These are phyloP conservation scores for Eurosta solidaginis DNA, from an alignment of 1,140 invertebrate genomes.

Conservation along the genomic window DNA sequence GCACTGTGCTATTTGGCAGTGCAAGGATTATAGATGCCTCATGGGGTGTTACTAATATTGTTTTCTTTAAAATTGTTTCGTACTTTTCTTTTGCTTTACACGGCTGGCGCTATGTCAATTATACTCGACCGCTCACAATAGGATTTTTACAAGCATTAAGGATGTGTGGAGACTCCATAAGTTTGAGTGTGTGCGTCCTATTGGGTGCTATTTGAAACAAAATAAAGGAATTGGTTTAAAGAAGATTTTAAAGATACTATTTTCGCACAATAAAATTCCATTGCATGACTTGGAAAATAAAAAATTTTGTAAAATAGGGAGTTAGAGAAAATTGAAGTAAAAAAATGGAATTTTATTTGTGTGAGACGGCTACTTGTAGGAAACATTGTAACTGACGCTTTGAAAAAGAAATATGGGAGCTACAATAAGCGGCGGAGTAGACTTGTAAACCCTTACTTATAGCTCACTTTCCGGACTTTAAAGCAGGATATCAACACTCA, in stretches of 20 bases:
- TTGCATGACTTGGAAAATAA: background rate
- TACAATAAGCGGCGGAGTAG: too few species aligned
- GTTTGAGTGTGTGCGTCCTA: background rate
- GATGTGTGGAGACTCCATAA: background rate
- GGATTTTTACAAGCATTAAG: background rate
- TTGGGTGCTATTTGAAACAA: too few species aligned
- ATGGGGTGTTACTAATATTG: conserved; percentile 21
- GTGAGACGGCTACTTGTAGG: too few species aligned
- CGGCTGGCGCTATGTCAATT: background rate
- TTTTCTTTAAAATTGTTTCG: background rate
- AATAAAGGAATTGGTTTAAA: background rate
- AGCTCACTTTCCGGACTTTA: too few species aligned
- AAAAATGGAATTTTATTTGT: too few species aligned
- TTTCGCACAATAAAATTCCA: conserved; percentile 1
- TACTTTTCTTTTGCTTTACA: background rate
- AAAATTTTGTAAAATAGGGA: too few species aligned
- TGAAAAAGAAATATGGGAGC: too few species aligned
- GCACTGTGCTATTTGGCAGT: background rate
- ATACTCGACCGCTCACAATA: conserved; percentile 20
- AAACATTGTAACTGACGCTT: too few species aligned
- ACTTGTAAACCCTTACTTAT: too few species aligned
- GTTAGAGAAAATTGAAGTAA: too few species aligned
- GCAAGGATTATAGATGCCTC: background rate
- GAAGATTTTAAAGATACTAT: conserved; percentile 20
- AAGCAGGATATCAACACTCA: too few species aligned